phyloP scores from a whole-genome alignment of 64 coral and sea anemone species.

The Montipora sp. region DNA sequence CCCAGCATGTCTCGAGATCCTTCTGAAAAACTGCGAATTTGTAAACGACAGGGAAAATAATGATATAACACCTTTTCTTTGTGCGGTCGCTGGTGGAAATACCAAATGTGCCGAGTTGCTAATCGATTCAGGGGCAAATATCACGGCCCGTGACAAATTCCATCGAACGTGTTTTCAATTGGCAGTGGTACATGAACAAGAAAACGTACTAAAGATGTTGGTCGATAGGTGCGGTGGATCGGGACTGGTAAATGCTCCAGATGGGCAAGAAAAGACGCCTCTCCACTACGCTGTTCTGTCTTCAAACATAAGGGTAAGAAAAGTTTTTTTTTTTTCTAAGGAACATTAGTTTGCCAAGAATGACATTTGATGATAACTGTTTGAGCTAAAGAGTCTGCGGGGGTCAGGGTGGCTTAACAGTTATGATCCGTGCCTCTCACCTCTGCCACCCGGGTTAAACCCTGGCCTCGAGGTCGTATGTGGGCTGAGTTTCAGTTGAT shows the following conservation, averaged over 20 bases:
- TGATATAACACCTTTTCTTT: conserved; percentile 76
- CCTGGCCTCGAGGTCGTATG: too few relatives aligned
- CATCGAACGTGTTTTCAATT: conserved; percentile 75
- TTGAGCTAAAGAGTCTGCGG: too few relatives aligned
- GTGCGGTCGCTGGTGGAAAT: conserved; percentile 63
- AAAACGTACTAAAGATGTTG: conserved; percentile 46
- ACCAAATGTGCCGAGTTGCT: conserved; percentile 39
- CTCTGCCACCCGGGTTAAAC: too few relatives aligned
- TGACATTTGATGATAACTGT: too few relatives aligned
- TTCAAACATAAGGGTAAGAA: conserved; percentile 41
- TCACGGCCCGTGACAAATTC: conserved; percentile 37
- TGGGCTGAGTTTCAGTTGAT: too few relatives aligned
- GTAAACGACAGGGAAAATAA: conserved; percentile 54
- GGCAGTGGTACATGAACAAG: conserved; percentile 75
- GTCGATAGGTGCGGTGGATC: conserved; percentile 34
- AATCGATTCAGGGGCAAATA: conserved; percentile 63
- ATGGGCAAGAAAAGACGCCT: conserved; percentile 73
- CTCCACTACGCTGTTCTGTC: conserved; percentile 78
- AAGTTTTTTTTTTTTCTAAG: neutral
- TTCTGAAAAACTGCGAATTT: conserved; percentile 47
- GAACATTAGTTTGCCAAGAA: too few relatives aligned
- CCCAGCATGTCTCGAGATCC: conserved; percentile 41
- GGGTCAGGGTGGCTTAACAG: too few relatives aligned
- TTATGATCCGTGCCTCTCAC: too few relatives aligned
- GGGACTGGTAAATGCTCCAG: conserved; percentile 54